Evolutionary conservation across 2,797 vertebrate species (phyloP).

Genomic region (Melanotaenia parkinsoni): DNA sequence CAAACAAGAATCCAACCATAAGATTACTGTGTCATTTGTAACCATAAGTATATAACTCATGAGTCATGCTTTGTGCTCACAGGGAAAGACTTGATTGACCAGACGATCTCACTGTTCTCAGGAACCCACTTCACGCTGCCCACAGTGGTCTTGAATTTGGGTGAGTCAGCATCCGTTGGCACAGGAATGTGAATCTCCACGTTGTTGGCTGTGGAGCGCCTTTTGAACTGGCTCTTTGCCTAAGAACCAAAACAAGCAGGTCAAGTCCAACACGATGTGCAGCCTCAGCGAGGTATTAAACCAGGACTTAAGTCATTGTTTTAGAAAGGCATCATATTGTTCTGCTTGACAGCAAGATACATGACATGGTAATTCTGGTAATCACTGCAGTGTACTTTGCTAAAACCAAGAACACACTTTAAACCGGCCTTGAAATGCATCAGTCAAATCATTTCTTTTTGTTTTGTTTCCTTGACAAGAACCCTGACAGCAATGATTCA

Average conservation of each 20-base stretch:
- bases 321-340: neutral
- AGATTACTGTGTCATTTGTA: slow-evolving; percentile 13
- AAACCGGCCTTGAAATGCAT: slow-evolving; percentile 2
- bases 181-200: slow-evolving; percentile 99
- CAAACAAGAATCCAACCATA: neutral
- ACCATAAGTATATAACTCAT: slow-evolving; percentile 17
- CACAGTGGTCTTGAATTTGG: slow-evolving; percentile 99
- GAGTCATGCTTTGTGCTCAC: slow-evolving; percentile 82
- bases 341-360: slow-evolving; percentile 3
- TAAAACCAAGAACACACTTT: neutral
- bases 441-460: neutral
- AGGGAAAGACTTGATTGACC: slow-evolving; percentile 99
- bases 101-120: slow-evolving; percentile 98
- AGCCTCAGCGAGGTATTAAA: slow-evolving; percentile 8
- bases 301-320: neutral
- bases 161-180: slow-evolving; percentile 96
- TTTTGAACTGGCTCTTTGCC: slow-evolving; percentile 99
- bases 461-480: neutral
- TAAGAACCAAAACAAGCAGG: slow-evolving; percentile 63
- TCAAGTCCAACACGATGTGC: slow-evolving; percentile 26
- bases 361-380: slow-evolving; percentile 6
- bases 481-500: slow-evolving; percentile 11
- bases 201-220: slow-evolving; percentile 97
- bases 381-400: neutral
- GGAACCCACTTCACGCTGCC: slow-evolving; percentile 99